Evolutionary conservation across 1,140 invertebrate genomes (phyloP).

Genomic region (Drosophila ohnishii): DNA sequence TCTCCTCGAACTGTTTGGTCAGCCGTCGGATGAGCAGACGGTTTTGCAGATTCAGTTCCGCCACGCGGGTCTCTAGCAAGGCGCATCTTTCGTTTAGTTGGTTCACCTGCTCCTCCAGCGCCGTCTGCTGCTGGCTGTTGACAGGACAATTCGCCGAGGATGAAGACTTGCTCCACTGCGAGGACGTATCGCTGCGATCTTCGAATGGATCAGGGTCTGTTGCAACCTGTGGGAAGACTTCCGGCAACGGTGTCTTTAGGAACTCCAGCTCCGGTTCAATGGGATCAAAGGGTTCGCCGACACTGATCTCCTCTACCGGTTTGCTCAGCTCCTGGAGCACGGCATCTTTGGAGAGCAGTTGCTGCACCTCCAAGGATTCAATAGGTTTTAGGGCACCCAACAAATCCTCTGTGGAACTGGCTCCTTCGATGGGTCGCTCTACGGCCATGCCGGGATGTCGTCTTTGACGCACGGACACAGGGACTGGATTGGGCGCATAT

Average conservation of each 20-base stretch:
- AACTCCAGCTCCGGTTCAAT: slow-evolving; percentile 76
- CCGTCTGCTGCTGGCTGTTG: slow-evolving; percentile 39
- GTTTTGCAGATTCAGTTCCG: slow-evolving; percentile 71
- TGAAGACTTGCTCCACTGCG: slow-evolving; percentile 79
- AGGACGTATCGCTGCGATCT: slow-evolving; percentile 75
- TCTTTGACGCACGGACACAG: slow-evolving; percentile 38
- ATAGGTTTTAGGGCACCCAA: slow-evolving; percentile 44
- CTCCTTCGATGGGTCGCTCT: slow-evolving; percentile 62
- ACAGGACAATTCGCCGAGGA: slow-evolving; percentile 57
- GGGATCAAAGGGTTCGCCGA: slow-evolving; percentile 52
- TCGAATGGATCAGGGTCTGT: slow-evolving; percentile 57
- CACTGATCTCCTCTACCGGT: background rate
- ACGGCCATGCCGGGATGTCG: slow-evolving; percentile 39
- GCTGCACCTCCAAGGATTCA: slow-evolving; percentile 52
- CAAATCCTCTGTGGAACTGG: slow-evolving; percentile 69
- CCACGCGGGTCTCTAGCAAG: slow-evolving; percentile 72
- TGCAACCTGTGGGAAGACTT: slow-evolving; percentile 18
- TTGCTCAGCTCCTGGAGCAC: slow-evolving; percentile 34
- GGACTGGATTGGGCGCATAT: slow-evolving; percentile 81
- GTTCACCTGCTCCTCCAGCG: slow-evolving; percentile 62
- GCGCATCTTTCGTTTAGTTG: slow-evolving; percentile 66
- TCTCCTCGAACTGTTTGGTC: slow-evolving; percentile 72
- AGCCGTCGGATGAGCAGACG: slow-evolving; percentile 68
- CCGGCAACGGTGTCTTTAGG: slow-evolving; percentile 62
- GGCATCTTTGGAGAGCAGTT: slow-evolving; percentile 40